Conservation (phyloP, 2,113 vertebrate species). For the Callaeas wilsoni region DNA sequence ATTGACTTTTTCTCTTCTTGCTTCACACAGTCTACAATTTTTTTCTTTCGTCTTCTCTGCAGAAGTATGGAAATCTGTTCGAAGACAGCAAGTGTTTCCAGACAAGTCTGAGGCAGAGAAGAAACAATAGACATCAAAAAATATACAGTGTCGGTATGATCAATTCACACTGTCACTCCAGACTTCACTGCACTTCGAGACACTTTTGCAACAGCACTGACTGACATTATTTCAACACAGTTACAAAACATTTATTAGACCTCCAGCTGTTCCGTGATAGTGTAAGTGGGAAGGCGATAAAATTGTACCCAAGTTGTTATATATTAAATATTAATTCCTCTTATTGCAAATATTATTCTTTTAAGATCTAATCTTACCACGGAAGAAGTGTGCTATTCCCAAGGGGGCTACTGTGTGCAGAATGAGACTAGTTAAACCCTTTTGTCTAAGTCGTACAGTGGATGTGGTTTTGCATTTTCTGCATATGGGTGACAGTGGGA, state of each 20-base stretch:
- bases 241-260: background rate
- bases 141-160: background rate
- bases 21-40: background rate
- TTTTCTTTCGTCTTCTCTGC: background rate
- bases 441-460: background rate
- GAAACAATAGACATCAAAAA: conserved; percentile 1
- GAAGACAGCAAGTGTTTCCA: background rate
- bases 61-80: background rate
- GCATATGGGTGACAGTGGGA: fast-evolving
- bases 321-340: background rate
- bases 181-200: background rate
- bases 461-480: background rate
- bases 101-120: background rate
- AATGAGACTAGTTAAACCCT: background rate
- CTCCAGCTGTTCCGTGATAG: background rate
- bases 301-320: background rate
- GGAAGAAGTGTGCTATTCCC: background rate
- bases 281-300: background rate
- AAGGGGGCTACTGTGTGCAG: background rate
- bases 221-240: background rate
- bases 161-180: background rate
- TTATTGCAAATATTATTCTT: background rate
- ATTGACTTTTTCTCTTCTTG: background rate
- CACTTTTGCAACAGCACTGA: background rate
- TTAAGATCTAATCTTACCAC: background rate